Conservation (phyloP, 2,797 vertebrate genomes). For the Hypotaenidia okinawae region DNA sequence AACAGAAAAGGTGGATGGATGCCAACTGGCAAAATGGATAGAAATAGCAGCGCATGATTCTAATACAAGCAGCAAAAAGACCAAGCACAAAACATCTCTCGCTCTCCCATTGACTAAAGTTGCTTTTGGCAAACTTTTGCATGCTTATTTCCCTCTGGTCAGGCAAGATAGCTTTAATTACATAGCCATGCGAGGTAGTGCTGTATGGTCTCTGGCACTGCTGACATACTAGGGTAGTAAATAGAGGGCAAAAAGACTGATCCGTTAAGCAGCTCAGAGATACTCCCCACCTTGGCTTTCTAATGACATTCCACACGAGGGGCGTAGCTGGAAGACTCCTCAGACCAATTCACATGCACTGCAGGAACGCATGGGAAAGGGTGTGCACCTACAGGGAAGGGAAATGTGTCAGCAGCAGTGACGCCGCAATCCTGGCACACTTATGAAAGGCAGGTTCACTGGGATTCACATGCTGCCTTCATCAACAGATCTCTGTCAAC, state of each 20-base stretch:
- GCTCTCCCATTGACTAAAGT: slow-evolving; percentile 48
- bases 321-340: neutral
- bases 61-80: slow-evolving; percentile 78
- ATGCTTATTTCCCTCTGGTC: slow-evolving; percentile 42
- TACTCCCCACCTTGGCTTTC: slow-evolving; percentile 39
- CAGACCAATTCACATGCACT: neutral
- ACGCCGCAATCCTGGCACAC: neutral
- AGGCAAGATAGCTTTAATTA: slow-evolving; percentile 50
- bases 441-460: slow-evolving; percentile 6
- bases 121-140: slow-evolving; percentile 73
- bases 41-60: slow-evolving; percentile 77
- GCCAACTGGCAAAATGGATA: slow-evolving; percentile 82
- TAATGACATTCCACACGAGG: slow-evolving; percentile 62
- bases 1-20: slow-evolving; percentile 78
- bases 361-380: slow-evolving; percentile 8
- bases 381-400: slow-evolving; percentile 29
- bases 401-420: slow-evolving; percentile 37
- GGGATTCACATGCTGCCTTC: slow-evolving; percentile 11
- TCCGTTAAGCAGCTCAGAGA: slow-evolving; percentile 53
- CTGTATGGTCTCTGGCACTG: neutral
- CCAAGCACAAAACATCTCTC: slow-evolving; percentile 57
- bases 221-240: neutral
- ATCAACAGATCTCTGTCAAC: slow-evolving; percentile 27
- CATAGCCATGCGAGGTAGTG: slow-evolving; percentile 15
- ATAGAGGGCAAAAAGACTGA: slow-evolving; percentile 32